These are phyloP conservation scores for Pristionchus maxplancki DNA, from an alignment of 2,888 invertebrate species.

Conservation along the genomic window DNA sequence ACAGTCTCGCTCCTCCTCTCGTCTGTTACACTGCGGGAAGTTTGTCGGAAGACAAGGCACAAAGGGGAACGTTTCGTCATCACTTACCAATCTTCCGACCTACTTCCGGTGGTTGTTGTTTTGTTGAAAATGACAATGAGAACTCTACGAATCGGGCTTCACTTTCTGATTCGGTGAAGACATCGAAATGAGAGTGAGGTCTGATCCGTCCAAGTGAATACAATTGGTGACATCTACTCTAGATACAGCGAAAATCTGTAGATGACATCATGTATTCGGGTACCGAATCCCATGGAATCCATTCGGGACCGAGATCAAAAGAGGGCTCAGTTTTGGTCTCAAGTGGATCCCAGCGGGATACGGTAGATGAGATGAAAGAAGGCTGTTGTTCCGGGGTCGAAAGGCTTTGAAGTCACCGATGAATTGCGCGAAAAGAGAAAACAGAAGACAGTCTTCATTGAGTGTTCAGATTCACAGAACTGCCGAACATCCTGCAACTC, in stretches of 20 bases:
- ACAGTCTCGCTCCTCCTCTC: not conserved
- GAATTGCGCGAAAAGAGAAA: not conserved
- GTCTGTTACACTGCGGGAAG: slow-evolving; percentile 13
- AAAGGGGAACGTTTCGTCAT: not conserved
- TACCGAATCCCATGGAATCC: not conserved
- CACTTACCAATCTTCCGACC: slow-evolving; percentile 7
- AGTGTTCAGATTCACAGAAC: not conserved
- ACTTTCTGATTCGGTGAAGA: not conserved
- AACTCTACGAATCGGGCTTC: not conserved
- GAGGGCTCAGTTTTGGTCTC: not conserved
- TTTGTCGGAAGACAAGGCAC: not conserved
- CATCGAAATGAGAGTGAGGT: not conserved
- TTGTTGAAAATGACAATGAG: not conserved
- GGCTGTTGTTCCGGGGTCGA: not conserved
- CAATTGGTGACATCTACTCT: slow-evolving; percentile 12
- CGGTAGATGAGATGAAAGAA: slow-evolving; percentile 15
- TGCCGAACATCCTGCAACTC: not conserved
- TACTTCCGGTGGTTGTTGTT: not conserved
- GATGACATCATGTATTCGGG: not conserved
- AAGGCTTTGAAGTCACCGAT: slow-evolving; percentile 44
- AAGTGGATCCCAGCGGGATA: not conserved
- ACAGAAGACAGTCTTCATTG: not conserved
- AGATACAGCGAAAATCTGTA: not conserved
- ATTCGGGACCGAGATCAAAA: not conserved
- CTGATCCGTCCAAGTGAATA: not conserved